Evolutionary conservation across 2,797 vertebrate genomes (phyloP).

Genomic region (Aythya fuligula): DNA sequence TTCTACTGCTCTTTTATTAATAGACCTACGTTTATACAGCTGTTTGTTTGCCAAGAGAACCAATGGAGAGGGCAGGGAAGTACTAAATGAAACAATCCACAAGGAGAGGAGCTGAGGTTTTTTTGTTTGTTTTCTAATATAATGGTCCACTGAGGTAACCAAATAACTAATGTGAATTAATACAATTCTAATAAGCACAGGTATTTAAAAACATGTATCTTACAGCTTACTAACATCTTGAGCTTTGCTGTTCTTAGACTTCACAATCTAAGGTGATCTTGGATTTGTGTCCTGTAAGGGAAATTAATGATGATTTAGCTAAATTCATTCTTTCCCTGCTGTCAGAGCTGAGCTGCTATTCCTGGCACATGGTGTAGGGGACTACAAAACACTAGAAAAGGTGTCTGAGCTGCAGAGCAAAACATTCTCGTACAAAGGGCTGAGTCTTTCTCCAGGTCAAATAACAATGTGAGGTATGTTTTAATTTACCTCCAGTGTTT

Average conservation of each 20-base stretch:
- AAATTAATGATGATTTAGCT: neutral
- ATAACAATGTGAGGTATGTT: neutral
- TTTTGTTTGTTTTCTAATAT: neutral
- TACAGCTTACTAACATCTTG: neutral
- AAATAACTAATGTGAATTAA: neutral
- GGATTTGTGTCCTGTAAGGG: neutral
- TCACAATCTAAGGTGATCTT: neutral
- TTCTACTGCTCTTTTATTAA: neutral
- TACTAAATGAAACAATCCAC: neutral
- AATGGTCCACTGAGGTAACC: neutral
- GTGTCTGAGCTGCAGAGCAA: neutral
- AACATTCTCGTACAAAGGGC: neutral
- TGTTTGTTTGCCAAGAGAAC: neutral
- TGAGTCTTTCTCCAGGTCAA: neutral
- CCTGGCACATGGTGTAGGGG: neutral
- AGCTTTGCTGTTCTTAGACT: neutral
- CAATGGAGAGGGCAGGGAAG: neutral
- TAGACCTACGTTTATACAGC: fast-evolving
- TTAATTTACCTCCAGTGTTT: neutral
- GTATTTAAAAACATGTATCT: neutral
- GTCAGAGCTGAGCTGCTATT: neutral
- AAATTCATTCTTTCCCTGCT: neutral
- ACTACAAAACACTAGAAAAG: neutral
- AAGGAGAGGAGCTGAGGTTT: neutral
- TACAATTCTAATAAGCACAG: neutral